These are phyloP conservation scores for Callipepla squamata DNA, from an alignment of 2,113 vertebrate species.

Conservation along the genomic window DNA sequence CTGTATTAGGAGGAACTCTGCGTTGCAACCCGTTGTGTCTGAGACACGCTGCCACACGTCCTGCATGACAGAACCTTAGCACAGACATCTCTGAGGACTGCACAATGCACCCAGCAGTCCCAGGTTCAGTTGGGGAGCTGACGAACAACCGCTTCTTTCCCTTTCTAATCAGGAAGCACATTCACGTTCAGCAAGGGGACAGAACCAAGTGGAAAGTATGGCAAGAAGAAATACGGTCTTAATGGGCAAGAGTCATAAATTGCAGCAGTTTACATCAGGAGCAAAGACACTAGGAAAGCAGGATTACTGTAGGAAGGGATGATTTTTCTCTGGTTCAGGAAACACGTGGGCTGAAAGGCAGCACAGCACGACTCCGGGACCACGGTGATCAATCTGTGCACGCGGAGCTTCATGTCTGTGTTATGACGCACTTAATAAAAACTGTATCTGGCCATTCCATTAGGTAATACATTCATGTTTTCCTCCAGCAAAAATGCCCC, in stretches of 20 bases:
- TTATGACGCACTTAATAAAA: neutral
- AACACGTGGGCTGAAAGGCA: neutral
- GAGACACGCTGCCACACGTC: neutral
- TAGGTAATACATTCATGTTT: neutral
- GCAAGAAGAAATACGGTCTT: neutral
- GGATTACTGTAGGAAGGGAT: neutral
- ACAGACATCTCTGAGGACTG: neutral
- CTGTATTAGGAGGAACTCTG: neutral
- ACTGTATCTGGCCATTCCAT: neutral
- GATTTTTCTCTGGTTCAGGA: neutral
- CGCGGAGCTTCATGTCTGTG: neutral
- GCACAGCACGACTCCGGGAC: neutral
- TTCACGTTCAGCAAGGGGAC: neutral
- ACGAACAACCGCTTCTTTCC: neutral
- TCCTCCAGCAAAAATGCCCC: neutral
- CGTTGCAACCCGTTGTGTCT: neutral
- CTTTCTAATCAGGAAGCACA: neutral
- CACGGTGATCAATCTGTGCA: neutral
- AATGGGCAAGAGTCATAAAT: neutral
- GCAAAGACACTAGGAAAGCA: neutral
- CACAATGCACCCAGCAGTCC: neutral
- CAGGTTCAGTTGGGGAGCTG: accelerated
- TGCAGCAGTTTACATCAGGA: neutral
- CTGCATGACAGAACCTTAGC: neutral
- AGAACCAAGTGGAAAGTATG: neutral